Evolutionary conservation across 1,140 invertebrate genomes (phyloP), one percentile per base, ranked within the genome.

Genomic region (Aphelinus certus): DNA sequence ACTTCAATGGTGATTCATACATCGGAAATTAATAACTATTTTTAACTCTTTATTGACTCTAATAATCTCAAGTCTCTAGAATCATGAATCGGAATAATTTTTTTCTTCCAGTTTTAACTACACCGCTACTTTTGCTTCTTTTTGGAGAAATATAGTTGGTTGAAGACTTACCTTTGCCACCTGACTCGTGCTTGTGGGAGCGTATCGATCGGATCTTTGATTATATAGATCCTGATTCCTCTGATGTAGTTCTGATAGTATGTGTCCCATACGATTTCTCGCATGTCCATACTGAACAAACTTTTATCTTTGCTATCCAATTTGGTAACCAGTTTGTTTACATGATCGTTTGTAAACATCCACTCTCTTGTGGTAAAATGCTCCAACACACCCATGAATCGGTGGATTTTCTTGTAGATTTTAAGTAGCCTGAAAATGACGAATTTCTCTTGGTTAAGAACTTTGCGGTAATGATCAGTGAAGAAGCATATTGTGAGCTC

Each of bases 311-410:
- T 83, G 0, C 81, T 81, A 3, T 90, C 87, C 58, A 96, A 81
- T 43, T 90, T 90, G 1, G 84, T 80, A 80, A 91, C 89, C 66
- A 97, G 84, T n/a, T 81, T 79, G 9, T 88, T 83, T 0, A 93
- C 83, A 62, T 90, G 91, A 7, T 89, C 85, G 78, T 92, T 93
- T 0, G 84, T 83, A 81, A 95, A 95, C 3, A 85, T 83, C 93
- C 93, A 95, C 73, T 93, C 89, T 78, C 90, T 89, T 0, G 88
- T 91, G 2, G 93, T 91, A 80, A 95, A 95, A 79, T 93, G 95
- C 80, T 93, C 91, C 1, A 95, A 83, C 2, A 92, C 92, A 6
- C 90, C 88, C 62, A 92, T 89, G 9, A 94, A 90, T 79, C 90
- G 92, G 78, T 92, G 90, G 62, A 95, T 89, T 79, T 92, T 93